Evolutionary conservation across 2,888 invertebrate species (phyloP).

Genomic region (Agrotis exclamationis): DNA sequence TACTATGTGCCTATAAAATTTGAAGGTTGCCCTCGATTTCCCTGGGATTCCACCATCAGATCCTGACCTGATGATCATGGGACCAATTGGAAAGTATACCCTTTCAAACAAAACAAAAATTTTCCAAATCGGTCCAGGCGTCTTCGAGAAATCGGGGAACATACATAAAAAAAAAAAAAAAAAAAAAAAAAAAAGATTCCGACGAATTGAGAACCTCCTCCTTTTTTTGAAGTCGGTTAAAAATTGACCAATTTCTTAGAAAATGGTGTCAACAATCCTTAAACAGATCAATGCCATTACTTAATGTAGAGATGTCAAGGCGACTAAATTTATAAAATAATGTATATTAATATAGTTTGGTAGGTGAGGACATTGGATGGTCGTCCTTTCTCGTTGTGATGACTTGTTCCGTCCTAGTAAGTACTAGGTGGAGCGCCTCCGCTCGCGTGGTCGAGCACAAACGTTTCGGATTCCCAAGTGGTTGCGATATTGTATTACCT

Average conservation of each 20-base stretch:
- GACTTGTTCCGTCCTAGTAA: slow-evolving; percentile 12
- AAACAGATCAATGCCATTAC: neutral
- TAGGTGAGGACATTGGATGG: neutral
- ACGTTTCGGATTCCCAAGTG: slow-evolving; percentile 50
- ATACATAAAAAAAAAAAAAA: too few relatives aligned
- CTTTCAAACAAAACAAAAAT: too few relatives aligned
- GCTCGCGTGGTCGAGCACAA: slow-evolving; percentile 22
- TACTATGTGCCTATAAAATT: too few relatives aligned
- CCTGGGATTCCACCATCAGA: too few relatives aligned
- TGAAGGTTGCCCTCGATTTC: too few relatives aligned
- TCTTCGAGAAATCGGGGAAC: too few relatives aligned
- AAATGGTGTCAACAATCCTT: slow-evolving; percentile 6
- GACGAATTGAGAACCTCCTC: too few relatives aligned
- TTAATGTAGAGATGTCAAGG: slow-evolving; percentile 41
- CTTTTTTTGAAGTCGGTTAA: too few relatives aligned
- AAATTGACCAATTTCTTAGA: neutral
- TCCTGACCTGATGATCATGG: too few relatives aligned
- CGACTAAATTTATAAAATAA: slow-evolving; percentile 14
- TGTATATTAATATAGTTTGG: slow-evolving; percentile 18
- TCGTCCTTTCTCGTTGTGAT: neutral
- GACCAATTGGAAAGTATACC: too few relatives aligned
- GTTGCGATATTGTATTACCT: slow-evolving; percentile 43
- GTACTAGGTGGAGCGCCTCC: neutral
- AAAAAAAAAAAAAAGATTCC: too few relatives aligned
- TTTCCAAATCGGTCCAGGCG: too few relatives aligned